Base-by-base conservation (phyloP, 2,113 vertebrate species). In the Proteles cristata region DNA sequence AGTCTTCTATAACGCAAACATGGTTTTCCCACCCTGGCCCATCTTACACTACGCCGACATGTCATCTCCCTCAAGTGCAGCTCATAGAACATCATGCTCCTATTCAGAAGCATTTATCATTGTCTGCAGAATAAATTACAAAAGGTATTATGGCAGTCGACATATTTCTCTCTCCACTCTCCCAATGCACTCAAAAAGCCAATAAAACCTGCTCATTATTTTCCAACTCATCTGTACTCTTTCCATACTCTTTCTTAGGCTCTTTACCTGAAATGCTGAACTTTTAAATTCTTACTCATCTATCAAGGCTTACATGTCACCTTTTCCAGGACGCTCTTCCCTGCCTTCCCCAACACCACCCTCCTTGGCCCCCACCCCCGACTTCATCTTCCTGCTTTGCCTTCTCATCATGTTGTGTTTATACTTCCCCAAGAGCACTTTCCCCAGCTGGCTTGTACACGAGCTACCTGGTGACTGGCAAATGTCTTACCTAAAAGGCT, bases 391-490 rank as follows among this genome's bases (percentile, higher is more conserved):
- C 9, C 12, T 45, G 19, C 23, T 66, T 82, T 85, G 33, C 77
- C 7, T 17, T 86, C 15, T 90, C 35, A 25, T 21, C 39, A 7
- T 2, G 0, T 11, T 5, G 0, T 33, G 17, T 35, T 48, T n/a
- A 5, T 53, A 12, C 39, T 58, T 95, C 50, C 61, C 23, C 14
- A 21, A 9, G 45, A 28, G 23, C 2, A 16, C n/a, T 63, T 55
- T 19, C 8, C 12, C 68, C 25, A 25, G 17, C 3, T 15, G 21
- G 23, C 9, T 43, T 58, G 5, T 43, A 21, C 23, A 39, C 39
- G 19, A 45, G 1, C 15, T 61, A 4, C 50, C 33, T n/a, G 7
- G 15, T 61, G 1, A 6, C 35, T 17, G 4, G 4, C 5, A 43
- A 69, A 5, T 83, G 2, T 61, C 63, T 90, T 87, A 17, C 73